These are phyloP conservation scores for Petrocephalus sullivani DNA, from an alignment of 2,797 vertebrate species.

Conservation along the genomic window DNA sequence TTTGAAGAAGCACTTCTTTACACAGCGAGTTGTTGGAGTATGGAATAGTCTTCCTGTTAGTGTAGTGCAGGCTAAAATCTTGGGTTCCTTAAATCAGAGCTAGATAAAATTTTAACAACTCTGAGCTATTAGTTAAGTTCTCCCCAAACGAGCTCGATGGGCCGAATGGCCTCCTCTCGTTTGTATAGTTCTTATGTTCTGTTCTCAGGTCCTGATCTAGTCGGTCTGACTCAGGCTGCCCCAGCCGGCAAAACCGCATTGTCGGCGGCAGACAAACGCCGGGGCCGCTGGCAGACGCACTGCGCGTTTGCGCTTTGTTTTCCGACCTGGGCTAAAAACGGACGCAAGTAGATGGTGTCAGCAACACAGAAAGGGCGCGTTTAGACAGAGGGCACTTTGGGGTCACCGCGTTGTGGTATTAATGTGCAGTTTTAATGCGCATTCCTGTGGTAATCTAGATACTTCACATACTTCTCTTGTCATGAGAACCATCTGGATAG, in stretches of 20 bases:
- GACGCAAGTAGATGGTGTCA: conserved; percentile 42
- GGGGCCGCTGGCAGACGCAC: conserved; percentile 46
- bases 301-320: conserved; percentile 34
- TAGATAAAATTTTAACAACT: too few species aligned
- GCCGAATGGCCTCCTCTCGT: too few species aligned
- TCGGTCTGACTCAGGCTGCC: conserved; percentile 14
- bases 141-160: too few species aligned
- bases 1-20: too few species aligned
- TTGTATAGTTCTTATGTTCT: too few species aligned
- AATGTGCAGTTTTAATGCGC: background rate
- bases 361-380: conserved; percentile 32
- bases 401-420: background rate
- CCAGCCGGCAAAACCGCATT: conserved; percentile 57
- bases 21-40: too few species aligned
- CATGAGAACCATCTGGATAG: background rate
- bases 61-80: too few species aligned
- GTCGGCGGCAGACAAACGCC: conserved; percentile 41
- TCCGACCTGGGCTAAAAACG: conserved; percentile 55
- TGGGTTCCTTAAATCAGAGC: too few species aligned
- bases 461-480: background rate
- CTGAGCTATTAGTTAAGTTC: too few species aligned
- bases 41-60: too few species aligned
- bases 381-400: conserved; percentile 19
- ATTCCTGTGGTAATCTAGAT: background rate
- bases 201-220: background rate